Conservation (phyloP, 1,140 invertebrate species). For the Himalopsyche phryganea region DNA sequence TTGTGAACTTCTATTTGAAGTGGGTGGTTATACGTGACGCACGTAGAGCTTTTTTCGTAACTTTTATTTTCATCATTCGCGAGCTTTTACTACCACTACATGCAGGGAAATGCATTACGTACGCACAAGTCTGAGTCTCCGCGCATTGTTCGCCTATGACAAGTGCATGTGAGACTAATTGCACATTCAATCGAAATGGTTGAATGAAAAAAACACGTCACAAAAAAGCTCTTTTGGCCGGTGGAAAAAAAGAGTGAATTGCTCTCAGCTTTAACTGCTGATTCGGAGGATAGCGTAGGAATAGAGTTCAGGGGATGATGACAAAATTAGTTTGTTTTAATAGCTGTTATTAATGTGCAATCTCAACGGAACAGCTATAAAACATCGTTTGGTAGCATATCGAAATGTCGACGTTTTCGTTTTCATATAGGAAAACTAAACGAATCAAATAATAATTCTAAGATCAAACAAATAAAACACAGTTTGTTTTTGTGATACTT, state of each 20-base stretch:
- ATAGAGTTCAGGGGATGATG: too few species aligned
- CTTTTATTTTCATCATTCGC: background rate
- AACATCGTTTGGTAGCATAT: too few species aligned
- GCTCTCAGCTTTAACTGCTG: slow-evolving; percentile 16
- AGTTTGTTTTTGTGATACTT: too few species aligned
- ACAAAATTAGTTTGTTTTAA: too few species aligned
- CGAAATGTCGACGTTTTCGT: too few species aligned
- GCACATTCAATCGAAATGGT: slow-evolving; percentile 35
- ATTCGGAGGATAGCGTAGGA: background rate
- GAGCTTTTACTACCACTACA: slow-evolving; percentile 23
- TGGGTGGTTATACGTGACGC: background rate
- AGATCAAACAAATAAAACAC: too few species aligned
- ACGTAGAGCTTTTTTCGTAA: too few species aligned
- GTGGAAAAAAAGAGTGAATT: slow-evolving; percentile 24
- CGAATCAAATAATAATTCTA: too few species aligned
- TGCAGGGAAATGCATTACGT: slow-evolving; percentile 30
- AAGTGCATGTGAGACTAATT: slow-evolving; percentile 33
- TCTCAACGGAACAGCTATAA: too few species aligned
- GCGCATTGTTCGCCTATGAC: slow-evolving; percentile 29
- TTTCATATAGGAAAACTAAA: too few species aligned
- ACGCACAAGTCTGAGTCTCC: slow-evolving; percentile 17
- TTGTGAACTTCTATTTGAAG: slow-evolving; percentile 4
- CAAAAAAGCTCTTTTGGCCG: slow-evolving; percentile 15
- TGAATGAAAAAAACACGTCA: slow-evolving; percentile 20
- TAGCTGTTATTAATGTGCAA: too few species aligned